These are phyloP conservation scores for Drosophila tani DNA, from an alignment of 1,140 invertebrate genomes.

Conservation along the genomic window DNA sequence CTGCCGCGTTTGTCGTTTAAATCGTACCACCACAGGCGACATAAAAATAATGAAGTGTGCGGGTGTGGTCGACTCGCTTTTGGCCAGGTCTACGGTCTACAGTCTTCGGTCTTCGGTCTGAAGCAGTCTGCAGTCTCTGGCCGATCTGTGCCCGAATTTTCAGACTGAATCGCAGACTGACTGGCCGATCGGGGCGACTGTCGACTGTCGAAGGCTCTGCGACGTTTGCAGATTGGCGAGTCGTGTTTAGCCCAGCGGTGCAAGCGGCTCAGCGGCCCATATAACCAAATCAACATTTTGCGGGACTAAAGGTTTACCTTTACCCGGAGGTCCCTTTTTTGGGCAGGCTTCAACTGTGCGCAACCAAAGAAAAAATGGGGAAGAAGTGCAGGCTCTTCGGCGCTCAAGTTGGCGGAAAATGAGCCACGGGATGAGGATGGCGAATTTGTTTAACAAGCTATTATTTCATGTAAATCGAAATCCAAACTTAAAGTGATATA, in stretches of 20 bases:
- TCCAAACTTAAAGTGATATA: not conserved
- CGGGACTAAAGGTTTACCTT: slow-evolving; percentile 18
- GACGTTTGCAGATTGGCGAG: slow-evolving; percentile 77
- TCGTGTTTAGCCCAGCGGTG: slow-evolving; percentile 80
- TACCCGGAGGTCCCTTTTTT: slow-evolving; percentile 25
- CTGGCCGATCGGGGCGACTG: slow-evolving; percentile 74
- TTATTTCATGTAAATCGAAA: slow-evolving; percentile 12
- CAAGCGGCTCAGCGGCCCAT: slow-evolving; percentile 28
- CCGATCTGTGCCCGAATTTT: slow-evolving; percentile 25
- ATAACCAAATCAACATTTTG: slow-evolving; percentile 73
- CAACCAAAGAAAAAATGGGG: not conserved
- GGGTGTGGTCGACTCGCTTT: slow-evolving; percentile 84
- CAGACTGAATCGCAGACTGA: slow-evolving; percentile 45
- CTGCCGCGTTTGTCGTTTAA: slow-evolving; percentile 81
- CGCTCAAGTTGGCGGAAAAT: slow-evolving; percentile 12
- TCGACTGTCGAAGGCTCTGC: slow-evolving; percentile 70
- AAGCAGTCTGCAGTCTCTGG: slow-evolving; percentile 1
- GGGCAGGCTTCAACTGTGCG: slow-evolving; percentile 12
- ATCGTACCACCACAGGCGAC: slow-evolving; percentile 84
- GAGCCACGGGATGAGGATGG: slow-evolving; percentile 5
- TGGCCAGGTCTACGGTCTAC: slow-evolving; percentile 50
- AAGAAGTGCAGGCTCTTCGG: slow-evolving; percentile 7
- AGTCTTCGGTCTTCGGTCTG: slow-evolving; percentile 23
- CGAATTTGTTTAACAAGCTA: slow-evolving; percentile 21
- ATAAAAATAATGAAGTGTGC: slow-evolving; percentile 85